phyloP scores from a whole-genome alignment of 2,113 vertebrate species.

The Phyllostomus discolor region DNA sequence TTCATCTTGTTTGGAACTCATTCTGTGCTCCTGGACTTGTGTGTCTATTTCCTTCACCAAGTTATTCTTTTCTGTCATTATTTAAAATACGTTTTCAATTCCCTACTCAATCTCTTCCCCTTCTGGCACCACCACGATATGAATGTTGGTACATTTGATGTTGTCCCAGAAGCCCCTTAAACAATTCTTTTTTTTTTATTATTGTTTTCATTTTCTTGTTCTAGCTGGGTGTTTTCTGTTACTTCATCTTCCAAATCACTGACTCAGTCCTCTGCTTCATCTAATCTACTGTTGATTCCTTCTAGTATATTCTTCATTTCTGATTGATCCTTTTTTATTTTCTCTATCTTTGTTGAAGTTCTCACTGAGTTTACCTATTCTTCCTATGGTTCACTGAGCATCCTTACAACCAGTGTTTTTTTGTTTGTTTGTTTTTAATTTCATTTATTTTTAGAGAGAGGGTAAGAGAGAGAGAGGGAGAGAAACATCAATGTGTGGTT shows the following conservation, averaged over 20 bases:
- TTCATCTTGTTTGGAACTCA: background rate
- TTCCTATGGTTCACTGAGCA: background rate
- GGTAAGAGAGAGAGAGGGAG: too few species aligned
- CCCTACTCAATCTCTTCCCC: background rate
- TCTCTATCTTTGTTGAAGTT: background rate
- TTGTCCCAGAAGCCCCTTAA: background rate
- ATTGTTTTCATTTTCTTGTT: background rate
- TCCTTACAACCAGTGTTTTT: background rate
- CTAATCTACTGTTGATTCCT: background rate
- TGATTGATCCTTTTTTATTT: background rate
- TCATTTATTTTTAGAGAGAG: too few species aligned
- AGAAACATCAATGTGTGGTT: too few species aligned
- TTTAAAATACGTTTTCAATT: background rate
- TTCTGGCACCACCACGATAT: background rate
- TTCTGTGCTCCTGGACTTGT: background rate
- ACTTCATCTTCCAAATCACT: background rate
- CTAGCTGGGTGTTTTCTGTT: background rate
- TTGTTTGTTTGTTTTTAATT: too few species aligned
- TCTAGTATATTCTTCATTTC: background rate
- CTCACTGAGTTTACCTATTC: background rate
- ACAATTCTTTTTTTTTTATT: background rate
- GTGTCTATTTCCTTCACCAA: background rate
- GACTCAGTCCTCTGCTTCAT: background rate
- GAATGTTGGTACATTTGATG: background rate
- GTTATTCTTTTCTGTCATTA: background rate